Conservation (phyloP, 2,113 vertebrate species). For the Capreolus pygargus region DNA sequence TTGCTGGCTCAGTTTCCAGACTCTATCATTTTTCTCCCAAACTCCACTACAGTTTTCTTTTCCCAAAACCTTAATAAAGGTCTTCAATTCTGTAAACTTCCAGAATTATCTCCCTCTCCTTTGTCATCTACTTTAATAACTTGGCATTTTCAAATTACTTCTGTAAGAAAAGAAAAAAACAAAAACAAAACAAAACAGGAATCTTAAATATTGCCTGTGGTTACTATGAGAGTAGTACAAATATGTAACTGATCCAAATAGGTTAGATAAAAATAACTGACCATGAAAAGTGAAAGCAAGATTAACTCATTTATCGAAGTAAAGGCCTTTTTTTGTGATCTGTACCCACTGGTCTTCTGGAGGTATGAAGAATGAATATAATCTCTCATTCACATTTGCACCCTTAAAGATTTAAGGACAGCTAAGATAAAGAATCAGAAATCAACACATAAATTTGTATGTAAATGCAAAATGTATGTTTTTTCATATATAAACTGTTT, state of each 20-base stretch:
- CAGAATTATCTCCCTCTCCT: background rate
- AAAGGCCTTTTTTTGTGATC: background rate
- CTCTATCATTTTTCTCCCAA: background rate
- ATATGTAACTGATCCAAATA: background rate
- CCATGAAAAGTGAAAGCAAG: background rate
- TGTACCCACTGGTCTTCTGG: background rate
- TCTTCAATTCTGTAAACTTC: background rate
- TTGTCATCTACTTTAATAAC: background rate
- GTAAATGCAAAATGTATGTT: background rate
- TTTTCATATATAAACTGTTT: background rate
- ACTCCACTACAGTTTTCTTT: background rate
- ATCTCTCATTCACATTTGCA: background rate
- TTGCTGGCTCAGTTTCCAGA: background rate
- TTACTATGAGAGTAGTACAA: accelerated
- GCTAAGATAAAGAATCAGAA: background rate
- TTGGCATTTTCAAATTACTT: background rate
- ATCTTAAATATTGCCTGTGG: background rate
- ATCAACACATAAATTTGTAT: background rate
- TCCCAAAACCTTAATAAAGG: background rate
- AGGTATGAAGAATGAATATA: background rate
- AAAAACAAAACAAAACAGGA: no score
- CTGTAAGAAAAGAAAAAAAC: background rate
- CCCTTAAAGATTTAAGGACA: background rate
- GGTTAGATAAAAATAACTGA: background rate
- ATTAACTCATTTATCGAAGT: background rate